phyloP scores from a whole-genome alignment of 2,797 vertebrate genomes.

The Natrix natrix region DNA sequence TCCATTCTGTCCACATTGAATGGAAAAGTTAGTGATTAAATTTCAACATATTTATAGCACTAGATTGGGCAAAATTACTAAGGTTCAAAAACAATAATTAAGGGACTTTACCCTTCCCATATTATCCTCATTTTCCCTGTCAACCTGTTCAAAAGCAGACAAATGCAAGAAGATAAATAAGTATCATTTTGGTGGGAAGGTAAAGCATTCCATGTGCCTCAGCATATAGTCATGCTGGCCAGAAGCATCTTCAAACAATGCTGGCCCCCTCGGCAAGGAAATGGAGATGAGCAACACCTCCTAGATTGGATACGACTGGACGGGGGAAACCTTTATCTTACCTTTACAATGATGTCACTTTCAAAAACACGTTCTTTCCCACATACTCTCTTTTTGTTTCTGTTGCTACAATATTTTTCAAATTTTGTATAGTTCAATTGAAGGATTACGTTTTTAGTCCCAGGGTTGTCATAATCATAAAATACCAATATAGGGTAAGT shows the following conservation, averaged over 20 bases:
- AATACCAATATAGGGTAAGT: conserved; percentile 17
- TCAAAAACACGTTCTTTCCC: conserved; percentile 11
- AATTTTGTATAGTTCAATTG: not conserved
- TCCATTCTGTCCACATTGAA: not conserved
- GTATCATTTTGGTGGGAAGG: not conserved
- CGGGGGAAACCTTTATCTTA: not conserved
- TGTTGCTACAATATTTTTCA: conserved; percentile 22
- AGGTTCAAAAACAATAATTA: not conserved
- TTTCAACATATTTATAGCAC: not conserved
- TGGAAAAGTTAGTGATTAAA: not conserved
- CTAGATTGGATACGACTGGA: not conserved
- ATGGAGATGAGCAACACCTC: not conserved
- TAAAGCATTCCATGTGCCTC: not conserved
- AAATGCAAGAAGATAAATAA: not conserved
- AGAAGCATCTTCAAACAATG: not conserved
- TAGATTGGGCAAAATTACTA: not conserved
- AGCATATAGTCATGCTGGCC: not conserved
- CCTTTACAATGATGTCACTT: not conserved
- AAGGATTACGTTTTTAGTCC: conserved; percentile 34
- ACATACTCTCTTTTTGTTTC: not conserved
- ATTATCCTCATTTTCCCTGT: not conserved
- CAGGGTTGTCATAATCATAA: conserved; percentile 28
- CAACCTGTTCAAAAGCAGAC: not conserved
- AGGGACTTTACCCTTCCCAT: not conserved
- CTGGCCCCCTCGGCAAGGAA: not conserved